Evolutionary conservation across 53 echinoderm and acorn worm species (phyloP), one percentile per base, ranked within the genome.

Genomic region (Arbacia lixula): DNA sequence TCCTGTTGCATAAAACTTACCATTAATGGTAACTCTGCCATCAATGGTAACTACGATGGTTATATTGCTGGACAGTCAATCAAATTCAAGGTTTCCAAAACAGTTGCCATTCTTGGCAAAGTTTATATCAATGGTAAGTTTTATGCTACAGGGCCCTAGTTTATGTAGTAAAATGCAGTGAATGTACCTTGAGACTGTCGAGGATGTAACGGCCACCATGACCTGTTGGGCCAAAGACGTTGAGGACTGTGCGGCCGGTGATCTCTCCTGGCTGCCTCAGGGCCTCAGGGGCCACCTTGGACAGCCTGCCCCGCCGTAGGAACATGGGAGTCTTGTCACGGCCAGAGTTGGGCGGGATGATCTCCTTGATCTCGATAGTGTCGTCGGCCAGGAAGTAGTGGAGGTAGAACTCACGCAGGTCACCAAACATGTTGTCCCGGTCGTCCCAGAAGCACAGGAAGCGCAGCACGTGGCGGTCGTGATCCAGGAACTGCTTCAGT

Each of bases 401-500:
- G 17, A 97, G 85, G 69, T 94, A 90, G 94, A 97, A 94, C 88
- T 97, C 98, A 2, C 98, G 94, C 4, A 86, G 71, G 67, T 97
- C 98, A 26, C 98, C 98, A 32, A 97, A 97, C 94, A 97, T 97
- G 84, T 94, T 97, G 66, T 97, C 94, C n/a, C 75, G 89, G 65
- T 97, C 98, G 32, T 97, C 89, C 98, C 98, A 97, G 84, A 87
- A 84, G 81, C 98, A 94, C 84, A 87, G 90, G 94, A 92, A 97
- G 49, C 98, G 88, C 39, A 97, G 76, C 41, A 97, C 98, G 21
- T 97, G 98, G 21, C 98, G 98, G 65, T 97, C 98, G 46, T 97
- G 98, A 63, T 94, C 94, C 52, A 97, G 69, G 85, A 97, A 97
- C 85, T 97, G 98, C 86, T 97, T 97, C 64, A 97, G 88, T 16